phyloP scores from a whole-genome alignment of 2,113 vertebrate species.

The Oxyura jamaicensis region DNA sequence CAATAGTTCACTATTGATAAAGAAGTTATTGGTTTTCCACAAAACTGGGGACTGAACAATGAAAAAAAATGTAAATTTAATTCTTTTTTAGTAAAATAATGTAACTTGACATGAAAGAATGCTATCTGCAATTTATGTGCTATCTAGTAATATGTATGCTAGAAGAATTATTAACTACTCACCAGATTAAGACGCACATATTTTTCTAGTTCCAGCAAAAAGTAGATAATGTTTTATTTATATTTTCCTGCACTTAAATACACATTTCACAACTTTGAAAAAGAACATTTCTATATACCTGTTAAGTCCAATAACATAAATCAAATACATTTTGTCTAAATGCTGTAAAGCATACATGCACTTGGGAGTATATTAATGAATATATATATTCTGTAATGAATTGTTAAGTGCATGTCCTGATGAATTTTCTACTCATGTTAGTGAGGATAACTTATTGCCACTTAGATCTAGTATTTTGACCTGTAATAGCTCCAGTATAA shows the following conservation, averaged over 20 bases:
- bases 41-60: background rate
- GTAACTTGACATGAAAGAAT: background rate
- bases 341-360: background rate
- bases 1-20: background rate
- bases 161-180: background rate
- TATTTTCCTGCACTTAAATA: conserved; percentile 39
- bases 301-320: background rate
- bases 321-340: background rate
- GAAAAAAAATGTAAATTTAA: background rate
- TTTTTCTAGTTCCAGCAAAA: background rate
- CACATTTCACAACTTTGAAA: background rate
- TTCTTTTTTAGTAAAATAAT: background rate
- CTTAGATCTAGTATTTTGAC: conserved; percentile 8
- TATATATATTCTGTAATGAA: background rate
- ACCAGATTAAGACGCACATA: background rate
- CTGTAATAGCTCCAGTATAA: conserved; percentile 21
- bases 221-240: background rate
- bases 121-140: background rate
- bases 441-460: conserved; percentile 29
- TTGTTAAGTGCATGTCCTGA: conserved; percentile 44
- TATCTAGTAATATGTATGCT: background rate
- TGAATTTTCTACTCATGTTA: conserved; percentile 12
- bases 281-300: background rate
- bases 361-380: background rate
- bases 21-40: background rate